These are phyloP conservation scores for Maconellicoccus hirsutus DNA, from an alignment of 1,140 invertebrate genomes.

Conservation along the genomic window DNA sequence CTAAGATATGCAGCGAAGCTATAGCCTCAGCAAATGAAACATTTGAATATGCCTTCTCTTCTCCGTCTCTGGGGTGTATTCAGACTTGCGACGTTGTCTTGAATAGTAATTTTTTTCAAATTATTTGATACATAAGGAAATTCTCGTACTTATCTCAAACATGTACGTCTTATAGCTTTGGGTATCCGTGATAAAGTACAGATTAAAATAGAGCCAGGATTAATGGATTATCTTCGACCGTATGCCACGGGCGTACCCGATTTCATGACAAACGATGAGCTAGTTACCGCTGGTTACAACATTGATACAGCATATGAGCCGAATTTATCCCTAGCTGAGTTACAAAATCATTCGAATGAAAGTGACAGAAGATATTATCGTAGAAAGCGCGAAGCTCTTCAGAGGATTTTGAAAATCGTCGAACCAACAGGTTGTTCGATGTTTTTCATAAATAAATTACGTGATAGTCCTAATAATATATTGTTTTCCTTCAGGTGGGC, in stretches of 20 bases:
- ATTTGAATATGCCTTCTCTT: slow-evolving; percentile 65
- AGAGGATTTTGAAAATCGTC: no score
- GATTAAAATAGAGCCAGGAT: slow-evolving; percentile 71
- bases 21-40: slow-evolving; percentile 51
- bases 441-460: no score
- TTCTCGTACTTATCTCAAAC: no score
- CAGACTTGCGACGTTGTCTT: slow-evolving; percentile 69
- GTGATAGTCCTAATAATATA: no score
- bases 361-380: slow-evolving; percentile 64
- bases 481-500: slow-evolving; percentile 40
- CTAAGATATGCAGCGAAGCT: slow-evolving; percentile 61
- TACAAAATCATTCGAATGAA: slow-evolving; percentile 43
- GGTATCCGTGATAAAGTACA: slow-evolving; percentile 37
- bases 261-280: slow-evolving; percentile 64
- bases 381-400: no score
- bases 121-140: background rate
- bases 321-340: slow-evolving; percentile 43
- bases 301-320: slow-evolving; percentile 59
- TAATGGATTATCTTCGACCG: slow-evolving; percentile 91
- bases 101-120: no score
- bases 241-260: slow-evolving; percentile 64
- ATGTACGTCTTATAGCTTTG: slow-evolving; percentile 39
- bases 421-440: no score
- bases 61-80: slow-evolving; percentile 79
- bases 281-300: slow-evolving; percentile 60